Evolutionary conservation across 2,888 invertebrate genomes (phyloP).

Genomic region (Melanargia galathea): DNA sequence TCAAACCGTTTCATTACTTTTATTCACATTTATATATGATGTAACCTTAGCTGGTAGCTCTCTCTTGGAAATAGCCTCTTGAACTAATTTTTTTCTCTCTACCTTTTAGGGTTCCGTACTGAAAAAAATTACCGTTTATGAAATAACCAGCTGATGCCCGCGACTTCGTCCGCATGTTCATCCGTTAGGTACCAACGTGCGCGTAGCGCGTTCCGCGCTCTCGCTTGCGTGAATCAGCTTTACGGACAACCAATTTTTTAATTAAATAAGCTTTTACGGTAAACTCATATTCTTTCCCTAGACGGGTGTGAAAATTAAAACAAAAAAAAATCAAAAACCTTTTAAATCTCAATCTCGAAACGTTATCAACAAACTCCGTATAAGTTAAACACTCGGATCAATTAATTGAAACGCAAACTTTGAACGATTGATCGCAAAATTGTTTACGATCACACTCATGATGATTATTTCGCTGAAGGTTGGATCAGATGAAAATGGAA

Average conservation of each 20-base stretch:
- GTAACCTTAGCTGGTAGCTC: background rate
- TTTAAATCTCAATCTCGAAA: conserved; percentile 5
- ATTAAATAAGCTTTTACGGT: too few species aligned
- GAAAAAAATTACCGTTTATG: too few species aligned
- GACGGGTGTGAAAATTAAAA: too few species aligned
- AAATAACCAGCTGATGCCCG: too few species aligned
- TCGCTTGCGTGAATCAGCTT: too few species aligned
- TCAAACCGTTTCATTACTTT: conserved; percentile 1
- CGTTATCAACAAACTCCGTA: conserved; percentile 21
- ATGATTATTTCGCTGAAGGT: conserved; percentile 28
- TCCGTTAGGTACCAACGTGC: too few species aligned
- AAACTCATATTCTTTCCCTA: too few species aligned
- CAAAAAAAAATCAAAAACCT: background rate
- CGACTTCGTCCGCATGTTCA: too few species aligned
- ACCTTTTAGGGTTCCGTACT: too few species aligned
- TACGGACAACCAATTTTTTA: too few species aligned
- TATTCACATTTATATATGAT: too few species aligned
- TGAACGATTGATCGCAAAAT: conserved; percentile 32
- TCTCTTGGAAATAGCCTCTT: background rate
- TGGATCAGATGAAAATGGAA: conserved; percentile 31
- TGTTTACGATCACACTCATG: conserved; percentile 33
- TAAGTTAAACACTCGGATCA: conserved; percentile 27
- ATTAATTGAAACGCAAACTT: conserved; percentile 37
- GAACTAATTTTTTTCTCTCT: background rate
- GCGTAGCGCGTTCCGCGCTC: too few species aligned